phyloP scores from a whole-genome alignment of 2,797 vertebrate species.

The Eurystomus glaucurus region DNA sequence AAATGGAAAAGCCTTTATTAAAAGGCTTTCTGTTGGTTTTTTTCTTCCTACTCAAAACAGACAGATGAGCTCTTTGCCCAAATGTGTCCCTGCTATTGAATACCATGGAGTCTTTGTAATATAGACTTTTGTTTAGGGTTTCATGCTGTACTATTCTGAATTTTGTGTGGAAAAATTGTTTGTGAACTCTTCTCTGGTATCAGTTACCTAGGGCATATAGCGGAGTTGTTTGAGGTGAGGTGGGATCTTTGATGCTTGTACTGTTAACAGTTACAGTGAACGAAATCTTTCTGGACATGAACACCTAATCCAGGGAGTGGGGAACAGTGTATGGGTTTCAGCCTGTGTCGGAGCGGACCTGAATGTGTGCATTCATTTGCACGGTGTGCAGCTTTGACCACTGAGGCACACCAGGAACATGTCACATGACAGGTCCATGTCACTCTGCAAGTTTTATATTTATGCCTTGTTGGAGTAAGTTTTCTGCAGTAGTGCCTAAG shows the following conservation, averaged over 20 bases:
- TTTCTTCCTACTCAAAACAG: neutral
- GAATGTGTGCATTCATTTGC: rapidly evolving
- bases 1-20: neutral
- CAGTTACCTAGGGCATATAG: rapidly evolving
- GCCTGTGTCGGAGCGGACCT: rapidly evolving
- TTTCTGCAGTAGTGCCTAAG: neutral
- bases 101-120: neutral
- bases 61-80: neutral
- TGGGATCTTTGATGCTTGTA: neutral
- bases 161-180: neutral
- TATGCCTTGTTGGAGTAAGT: neutral
- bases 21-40: neutral
- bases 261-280: neutral
- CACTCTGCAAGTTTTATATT: neutral
- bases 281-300: neutral
- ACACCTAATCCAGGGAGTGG: neutral
- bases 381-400: neutral
- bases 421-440: neutral
- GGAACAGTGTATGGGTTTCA: rapidly evolving
- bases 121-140: neutral
- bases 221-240: neutral
- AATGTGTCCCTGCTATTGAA: neutral
- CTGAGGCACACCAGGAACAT: neutral
- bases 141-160: neutral
- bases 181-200: neutral